These are phyloP conservation scores for Hypomesus transpacificus DNA, from an alignment of 2,113 vertebrate genomes.

Conservation along the genomic window DNA sequence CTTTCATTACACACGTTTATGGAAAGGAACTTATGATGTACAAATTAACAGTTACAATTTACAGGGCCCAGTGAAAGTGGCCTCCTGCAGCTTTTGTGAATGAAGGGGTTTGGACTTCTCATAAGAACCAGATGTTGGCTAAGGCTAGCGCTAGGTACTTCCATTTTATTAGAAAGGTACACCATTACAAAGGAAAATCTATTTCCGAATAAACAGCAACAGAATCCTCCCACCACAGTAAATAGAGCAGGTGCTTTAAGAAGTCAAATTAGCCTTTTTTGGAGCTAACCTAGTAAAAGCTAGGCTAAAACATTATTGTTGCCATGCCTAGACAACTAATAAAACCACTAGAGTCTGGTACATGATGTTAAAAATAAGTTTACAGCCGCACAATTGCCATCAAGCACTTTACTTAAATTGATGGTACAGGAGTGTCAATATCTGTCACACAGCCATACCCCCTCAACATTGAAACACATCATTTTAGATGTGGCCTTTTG, in stretches of 20 bases:
- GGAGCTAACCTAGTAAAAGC: constrained; percentile 18
- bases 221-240: constrained; percentile 7
- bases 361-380: too few species aligned
- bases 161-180: constrained; percentile 71
- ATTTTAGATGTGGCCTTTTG: too few species aligned
- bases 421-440: too few species aligned
- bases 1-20: constrained; percentile 67
- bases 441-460: too few species aligned
- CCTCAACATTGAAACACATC: too few species aligned
- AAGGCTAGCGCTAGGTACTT: constrained; percentile 51
- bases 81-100: constrained; percentile 65
- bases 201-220: constrained; percentile 71
- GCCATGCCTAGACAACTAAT: too few species aligned
- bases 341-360: too few species aligned
- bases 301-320: neutral
- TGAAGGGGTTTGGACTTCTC: constrained; percentile 55
- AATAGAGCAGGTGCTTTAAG: constrained; percentile 39
- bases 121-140: constrained; percentile 71
- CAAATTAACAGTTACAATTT: constrained; percentile 77
- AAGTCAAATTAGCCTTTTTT: constrained; percentile 26
- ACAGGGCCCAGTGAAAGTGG: constrained; percentile 68
- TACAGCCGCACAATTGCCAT: neutral
- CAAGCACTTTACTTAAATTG: constrained; percentile 1
- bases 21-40: constrained; percentile 70
- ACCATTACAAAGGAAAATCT: constrained; percentile 68